Evolutionary conservation across 2,113 vertebrate species (phyloP).

Genomic region (Scolopax mira): DNA sequence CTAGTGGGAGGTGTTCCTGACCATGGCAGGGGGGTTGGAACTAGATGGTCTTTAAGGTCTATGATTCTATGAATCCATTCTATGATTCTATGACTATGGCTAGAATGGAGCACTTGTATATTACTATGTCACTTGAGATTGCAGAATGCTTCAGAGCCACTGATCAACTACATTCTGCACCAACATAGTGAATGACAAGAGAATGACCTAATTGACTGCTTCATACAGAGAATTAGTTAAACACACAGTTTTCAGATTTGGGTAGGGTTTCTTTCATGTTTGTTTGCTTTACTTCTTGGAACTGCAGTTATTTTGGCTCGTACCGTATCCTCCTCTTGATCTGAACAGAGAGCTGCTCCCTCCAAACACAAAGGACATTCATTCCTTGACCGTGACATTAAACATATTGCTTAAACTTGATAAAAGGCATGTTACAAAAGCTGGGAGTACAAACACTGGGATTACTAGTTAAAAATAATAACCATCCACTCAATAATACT

Average conservation of each 20-base stretch:
- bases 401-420: not conserved
- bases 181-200: not conserved
- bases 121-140: fast-evolving
- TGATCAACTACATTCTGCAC: not conserved
- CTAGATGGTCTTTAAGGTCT: not conserved
- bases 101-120: not conserved
- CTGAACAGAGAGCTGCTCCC: not conserved
- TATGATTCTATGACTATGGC: not conserved
- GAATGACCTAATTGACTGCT: not conserved
- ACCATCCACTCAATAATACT: not conserved
- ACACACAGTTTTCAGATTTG: not conserved
- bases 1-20: not conserved
- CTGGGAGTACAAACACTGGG: not conserved
- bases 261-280: not conserved
- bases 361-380: not conserved
- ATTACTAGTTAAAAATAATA: not conserved
- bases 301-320: not conserved
- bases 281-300: not conserved
- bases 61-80: not conserved
- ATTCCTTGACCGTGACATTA: not conserved
- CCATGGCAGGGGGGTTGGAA: not conserved
- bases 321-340: not conserved
- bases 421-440: not conserved
- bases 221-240: not conserved
- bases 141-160: not conserved